phyloP scores from a whole-genome alignment of 2,888 invertebrate genomes.

The Acanthosepion lycidas region DNA sequence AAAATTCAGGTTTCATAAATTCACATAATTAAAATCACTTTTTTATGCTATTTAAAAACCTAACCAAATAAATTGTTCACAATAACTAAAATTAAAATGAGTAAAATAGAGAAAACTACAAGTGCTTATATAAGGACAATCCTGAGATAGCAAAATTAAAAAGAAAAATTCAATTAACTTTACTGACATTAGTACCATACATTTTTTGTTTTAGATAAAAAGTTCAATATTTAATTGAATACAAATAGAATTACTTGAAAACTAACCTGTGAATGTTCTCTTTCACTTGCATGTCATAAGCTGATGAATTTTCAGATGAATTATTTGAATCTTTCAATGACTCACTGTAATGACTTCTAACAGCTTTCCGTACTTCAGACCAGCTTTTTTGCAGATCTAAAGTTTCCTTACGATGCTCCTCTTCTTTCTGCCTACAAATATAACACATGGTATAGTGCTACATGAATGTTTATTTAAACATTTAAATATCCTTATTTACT shows the following conservation, averaged over 20 bases:
- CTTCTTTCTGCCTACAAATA: slow-evolving; percentile 68
- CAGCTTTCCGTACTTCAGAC: slow-evolving; percentile 76
- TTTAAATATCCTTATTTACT: not conserved
- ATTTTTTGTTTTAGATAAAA: too few relatives aligned
- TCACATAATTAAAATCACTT: too few relatives aligned
- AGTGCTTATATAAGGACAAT: too few relatives aligned
- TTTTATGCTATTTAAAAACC: too few relatives aligned
- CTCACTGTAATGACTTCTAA: slow-evolving; percentile 68
- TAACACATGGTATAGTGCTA: not conserved
- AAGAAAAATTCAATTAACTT: too few relatives aligned
- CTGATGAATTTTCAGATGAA: slow-evolving; percentile 52
- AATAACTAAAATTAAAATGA: too few relatives aligned
- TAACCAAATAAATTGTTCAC: too few relatives aligned
- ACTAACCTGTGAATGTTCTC: slow-evolving; percentile 76
- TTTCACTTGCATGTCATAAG: slow-evolving; percentile 68
- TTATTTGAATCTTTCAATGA: slow-evolving; percentile 53
- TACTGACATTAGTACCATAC: too few relatives aligned
- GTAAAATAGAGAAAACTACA: too few relatives aligned
- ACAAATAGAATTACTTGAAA: not conserved
- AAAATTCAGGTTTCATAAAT: too few relatives aligned
- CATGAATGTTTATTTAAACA: not conserved
- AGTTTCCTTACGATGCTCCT: slow-evolving; percentile 75
- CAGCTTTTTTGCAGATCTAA: slow-evolving; percentile 76
- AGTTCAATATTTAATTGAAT: too few relatives aligned
- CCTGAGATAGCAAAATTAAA: too few relatives aligned